A percentile compares a stretch with the other conserved stretches of the same genome.
These are phyloP conservation scores for Apaloderma vittatum DNA, from an alignment of 2,113 vertebrate genomes.

Conservation along the genomic window DNA sequence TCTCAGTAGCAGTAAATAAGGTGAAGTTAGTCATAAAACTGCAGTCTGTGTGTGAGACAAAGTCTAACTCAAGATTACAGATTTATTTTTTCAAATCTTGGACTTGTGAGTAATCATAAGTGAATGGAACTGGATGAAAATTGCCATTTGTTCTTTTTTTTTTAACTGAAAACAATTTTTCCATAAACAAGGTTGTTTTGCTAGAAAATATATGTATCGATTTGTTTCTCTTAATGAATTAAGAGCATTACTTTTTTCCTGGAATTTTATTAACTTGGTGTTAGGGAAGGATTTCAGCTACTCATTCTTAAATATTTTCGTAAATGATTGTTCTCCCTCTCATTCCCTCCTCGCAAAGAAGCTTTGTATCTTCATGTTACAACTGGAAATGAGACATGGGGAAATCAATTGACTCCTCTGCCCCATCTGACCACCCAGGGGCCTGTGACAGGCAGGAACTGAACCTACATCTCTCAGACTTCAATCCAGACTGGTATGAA, in stretches of 20 bases:
- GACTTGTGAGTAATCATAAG: neutral
- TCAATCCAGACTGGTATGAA: neutral
- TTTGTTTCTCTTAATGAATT: neutral
- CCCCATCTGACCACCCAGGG: neutral
- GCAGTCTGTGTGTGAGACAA: neutral
- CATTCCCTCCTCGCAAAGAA: neutral
- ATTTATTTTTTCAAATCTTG: neutral
- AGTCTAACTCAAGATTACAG: neutral
- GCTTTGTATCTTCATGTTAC: conserved; percentile 12
- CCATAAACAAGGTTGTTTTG: neutral
- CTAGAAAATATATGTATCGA: neutral
- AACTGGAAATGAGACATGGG: neutral
- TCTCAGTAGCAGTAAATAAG: conserved; percentile 28
- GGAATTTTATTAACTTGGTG: neutral
- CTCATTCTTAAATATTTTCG: neutral
- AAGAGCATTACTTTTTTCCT: neutral
- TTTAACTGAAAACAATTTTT: neutral
- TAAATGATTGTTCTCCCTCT: neutral
- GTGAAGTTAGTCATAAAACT: conserved; percentile 5
- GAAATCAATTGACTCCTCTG: conserved; percentile 21
- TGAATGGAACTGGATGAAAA: neutral
- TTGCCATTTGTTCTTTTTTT: neutral
- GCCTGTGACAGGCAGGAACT: neutral
- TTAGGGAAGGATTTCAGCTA: neutral
- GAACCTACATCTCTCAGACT: neutral